A percentile compares a stretch with the other conserved stretches of the same genome.
These are phyloP conservation scores for Penaeus vannamei DNA, from an alignment of 1,140 invertebrate species.

Conservation along the genomic window DNA sequence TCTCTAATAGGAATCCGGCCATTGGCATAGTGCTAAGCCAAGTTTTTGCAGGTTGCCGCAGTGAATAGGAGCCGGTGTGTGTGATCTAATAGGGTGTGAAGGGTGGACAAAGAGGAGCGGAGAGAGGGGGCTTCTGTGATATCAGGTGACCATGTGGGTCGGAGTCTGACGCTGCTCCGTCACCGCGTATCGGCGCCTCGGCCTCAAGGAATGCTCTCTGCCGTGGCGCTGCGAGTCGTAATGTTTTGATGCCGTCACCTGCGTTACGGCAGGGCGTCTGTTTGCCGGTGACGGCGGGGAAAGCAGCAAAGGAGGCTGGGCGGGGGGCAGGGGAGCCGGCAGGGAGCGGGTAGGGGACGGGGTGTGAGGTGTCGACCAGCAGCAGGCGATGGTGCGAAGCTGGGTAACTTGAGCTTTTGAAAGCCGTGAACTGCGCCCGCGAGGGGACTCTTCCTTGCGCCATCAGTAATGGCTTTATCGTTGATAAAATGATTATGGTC, in stretches of 20 bases:
- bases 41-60: slow-evolving; percentile 29
- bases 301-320: not conserved
- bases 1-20: not conserved
- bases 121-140: slow-evolving; percentile 42
- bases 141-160: slow-evolving; percentile 58
- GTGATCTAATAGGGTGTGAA: slow-evolving; percentile 59
- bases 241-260: no score
- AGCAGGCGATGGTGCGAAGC: slow-evolving; percentile 38
- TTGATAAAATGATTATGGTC: not conserved
- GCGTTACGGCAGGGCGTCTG: no score
- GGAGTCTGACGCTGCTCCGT: slow-evolving; percentile 1
- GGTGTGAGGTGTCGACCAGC: slow-evolving; percentile 10
- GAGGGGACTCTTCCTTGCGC: no score
- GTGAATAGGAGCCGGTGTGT: slow-evolving; percentile 42
- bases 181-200: not conserved
- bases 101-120: slow-evolving; percentile 54
- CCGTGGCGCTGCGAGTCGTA: no score
- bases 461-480: slow-evolving; percentile 34
- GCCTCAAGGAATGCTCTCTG: not conserved
- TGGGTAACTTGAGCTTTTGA: slow-evolving; percentile 38
- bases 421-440: slow-evolving; percentile 47
- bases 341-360: not conserved
- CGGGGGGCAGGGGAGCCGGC: not conserved
- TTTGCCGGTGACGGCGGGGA: no score
- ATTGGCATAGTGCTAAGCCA: slow-evolving; percentile 27